Percentiles rank a stretch among this genome's conserved stretches.
Evolutionary conservation across 2,888 invertebrate genomes (phyloP).

Genomic region (Platerodrilus igneus): DNA sequence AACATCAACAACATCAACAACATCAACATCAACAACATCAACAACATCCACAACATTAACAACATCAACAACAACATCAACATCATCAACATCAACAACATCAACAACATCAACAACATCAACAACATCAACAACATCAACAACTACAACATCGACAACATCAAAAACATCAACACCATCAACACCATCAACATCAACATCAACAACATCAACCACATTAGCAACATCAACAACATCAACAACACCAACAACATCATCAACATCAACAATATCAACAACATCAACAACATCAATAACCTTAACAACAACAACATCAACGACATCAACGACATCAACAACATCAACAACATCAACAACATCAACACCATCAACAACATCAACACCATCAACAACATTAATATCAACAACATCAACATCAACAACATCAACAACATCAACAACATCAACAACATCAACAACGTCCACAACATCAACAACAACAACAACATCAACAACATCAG

Average conservation of each 20-base stretch:
- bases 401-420: conserved; percentile 12
- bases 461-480: too few relatives aligned
- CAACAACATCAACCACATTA: conserved; percentile 12
- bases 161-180: too few relatives aligned
- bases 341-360: conserved; percentile 12
- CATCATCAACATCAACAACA: background rate
- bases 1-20: background rate
- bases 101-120: background rate
- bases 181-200: conserved; percentile 12
- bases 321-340: conserved; percentile 12
- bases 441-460: conserved; percentile 6
- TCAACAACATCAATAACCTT: too few relatives aligned
- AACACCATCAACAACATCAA: too few relatives aligned
- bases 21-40: background rate
- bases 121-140: conserved; percentile 4
- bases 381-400: too few relatives aligned
- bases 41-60: too few relatives aligned
- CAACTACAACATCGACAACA: conserved; percentile 11
- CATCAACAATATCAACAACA: too few relatives aligned
- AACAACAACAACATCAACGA: too few relatives aligned
- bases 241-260: too few relatives aligned
- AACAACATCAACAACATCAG: conserved; percentile 4
- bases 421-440: conserved; percentile 8
- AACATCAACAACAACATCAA: too few relatives aligned
- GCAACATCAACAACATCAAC: conserved; percentile 14